phyloP scores from a whole-genome alignment of 2,797 vertebrate genomes.

The Peromyscus eremicus region DNA sequence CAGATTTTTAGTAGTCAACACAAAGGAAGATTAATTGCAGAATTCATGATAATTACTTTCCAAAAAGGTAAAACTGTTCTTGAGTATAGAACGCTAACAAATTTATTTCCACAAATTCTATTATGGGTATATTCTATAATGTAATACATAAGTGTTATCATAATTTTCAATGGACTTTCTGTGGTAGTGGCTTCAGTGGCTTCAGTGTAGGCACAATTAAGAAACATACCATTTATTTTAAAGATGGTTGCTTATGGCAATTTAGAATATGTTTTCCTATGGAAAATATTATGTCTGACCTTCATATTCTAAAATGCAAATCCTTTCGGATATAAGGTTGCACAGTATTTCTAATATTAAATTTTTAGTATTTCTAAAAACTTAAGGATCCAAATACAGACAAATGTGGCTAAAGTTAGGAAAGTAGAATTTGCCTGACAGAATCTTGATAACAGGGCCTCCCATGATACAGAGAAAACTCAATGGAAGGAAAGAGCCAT shows the following conservation, averaged over 20 bases:
- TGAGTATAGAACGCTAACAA: not conserved
- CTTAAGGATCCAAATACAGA: not conserved
- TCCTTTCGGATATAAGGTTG: not conserved
- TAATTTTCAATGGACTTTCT: not conserved
- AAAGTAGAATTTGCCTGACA: not conserved
- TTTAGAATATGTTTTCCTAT: not conserved
- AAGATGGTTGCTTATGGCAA: not conserved
- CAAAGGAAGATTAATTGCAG: not conserved
- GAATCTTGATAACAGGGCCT: not conserved
- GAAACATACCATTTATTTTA: not conserved
- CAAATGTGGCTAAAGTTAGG: not conserved
- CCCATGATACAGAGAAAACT: not conserved
- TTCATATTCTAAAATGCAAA: conserved; percentile 30
- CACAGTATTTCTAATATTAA: not conserved
- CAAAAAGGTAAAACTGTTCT: not conserved
- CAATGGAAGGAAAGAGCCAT: not conserved
- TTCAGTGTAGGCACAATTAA: not conserved
- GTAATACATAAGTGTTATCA: not conserved
- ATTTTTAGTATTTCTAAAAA: conserved; percentile 18
- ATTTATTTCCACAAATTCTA: conserved; percentile 1
- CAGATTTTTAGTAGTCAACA: conserved; percentile 1
- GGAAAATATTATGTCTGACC: not conserved
- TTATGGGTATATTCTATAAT: not conserved
- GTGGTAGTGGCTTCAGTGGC: not conserved
- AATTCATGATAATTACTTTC: not conserved